Evolutionary conservation across 2,797 vertebrate species (phyloP).

Genomic region (Myotis myotis): DNA sequence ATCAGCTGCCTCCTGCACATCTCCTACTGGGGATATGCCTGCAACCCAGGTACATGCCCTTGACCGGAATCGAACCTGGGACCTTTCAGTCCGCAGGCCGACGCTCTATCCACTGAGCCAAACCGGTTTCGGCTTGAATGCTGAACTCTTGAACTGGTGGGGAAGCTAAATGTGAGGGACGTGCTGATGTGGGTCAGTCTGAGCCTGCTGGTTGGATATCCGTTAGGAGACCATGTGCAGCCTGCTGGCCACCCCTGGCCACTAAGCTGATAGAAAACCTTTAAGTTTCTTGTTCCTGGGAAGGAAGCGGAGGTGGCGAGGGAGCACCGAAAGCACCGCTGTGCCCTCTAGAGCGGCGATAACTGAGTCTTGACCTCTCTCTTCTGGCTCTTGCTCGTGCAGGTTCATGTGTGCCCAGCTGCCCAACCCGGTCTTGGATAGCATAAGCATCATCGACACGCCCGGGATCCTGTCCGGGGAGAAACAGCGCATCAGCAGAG

Average conservation of each 20-base stretch:
- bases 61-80: too few relatives aligned
- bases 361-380: not conserved
- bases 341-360: not conserved
- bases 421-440: constrained; percentile 94
- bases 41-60: too few relatives aligned
- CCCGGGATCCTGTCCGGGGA: constrained; percentile 90
- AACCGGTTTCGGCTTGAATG: too few relatives aligned
- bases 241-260: not conserved
- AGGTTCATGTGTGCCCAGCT: constrained; percentile 97
- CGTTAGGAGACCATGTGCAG: not conserved
- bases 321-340: not conserved
- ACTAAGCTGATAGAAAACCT: not conserved
- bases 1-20: too few relatives aligned
- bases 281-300: not conserved
- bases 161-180: not conserved
- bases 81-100: too few relatives aligned
- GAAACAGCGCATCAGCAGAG: constrained; percentile 84
- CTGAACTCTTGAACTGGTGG: not conserved
- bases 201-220: not conserved
- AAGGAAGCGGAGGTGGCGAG: not conserved
- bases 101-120: too few relatives aligned
- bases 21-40: too few relatives aligned
- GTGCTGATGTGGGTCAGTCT: not conserved
- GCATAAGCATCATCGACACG: constrained; percentile 97
- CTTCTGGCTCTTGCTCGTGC: not conserved